Conservation (phyloP, 23 tunicate genomes). For the Halocynthia aurantium region DNA sequence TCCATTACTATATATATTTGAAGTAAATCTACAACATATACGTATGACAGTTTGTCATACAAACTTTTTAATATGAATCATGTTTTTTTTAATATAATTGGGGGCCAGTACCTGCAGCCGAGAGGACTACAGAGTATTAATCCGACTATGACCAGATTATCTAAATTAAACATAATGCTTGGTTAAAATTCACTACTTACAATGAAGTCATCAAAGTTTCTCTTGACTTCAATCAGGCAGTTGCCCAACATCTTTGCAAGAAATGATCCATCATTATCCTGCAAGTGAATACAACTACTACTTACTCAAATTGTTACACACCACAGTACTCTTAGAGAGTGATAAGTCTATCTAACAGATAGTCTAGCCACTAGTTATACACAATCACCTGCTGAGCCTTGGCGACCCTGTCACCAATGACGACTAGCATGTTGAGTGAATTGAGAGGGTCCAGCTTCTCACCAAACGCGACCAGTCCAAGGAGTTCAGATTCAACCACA, state of each 20-base stretch:
- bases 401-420: constrained; percentile 89
- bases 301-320: neutral
- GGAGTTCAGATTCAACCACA: constrained; percentile 69
- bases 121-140: neutral
- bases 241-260: constrained; percentile 90
- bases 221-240: constrained; percentile 85
- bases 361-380: too few relatives aligned
- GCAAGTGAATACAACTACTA: neutral
- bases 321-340: neutral
- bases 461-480: constrained; percentile 67
- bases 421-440: constrained; percentile 90
- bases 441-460: constrained; percentile 81
- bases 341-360: too few relatives aligned
- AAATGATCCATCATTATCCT: constrained; percentile 93
- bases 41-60: too few relatives aligned
- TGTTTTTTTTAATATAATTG: too few relatives aligned
- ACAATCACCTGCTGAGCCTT: constrained; percentile 67
- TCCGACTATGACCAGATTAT: neutral
- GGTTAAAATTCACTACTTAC: constrained; percentile 29
- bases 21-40: too few relatives aligned
- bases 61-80: too few relatives aligned
- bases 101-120: too few relatives aligned
- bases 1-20: too few relatives aligned
- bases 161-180: neutral
- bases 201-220: constrained; percentile 79